Evolutionary conservation across 2,797 vertebrate species (phyloP), one percentile per base, ranked within the genome.

Genomic region (Tauraco hartlaubi): DNA sequence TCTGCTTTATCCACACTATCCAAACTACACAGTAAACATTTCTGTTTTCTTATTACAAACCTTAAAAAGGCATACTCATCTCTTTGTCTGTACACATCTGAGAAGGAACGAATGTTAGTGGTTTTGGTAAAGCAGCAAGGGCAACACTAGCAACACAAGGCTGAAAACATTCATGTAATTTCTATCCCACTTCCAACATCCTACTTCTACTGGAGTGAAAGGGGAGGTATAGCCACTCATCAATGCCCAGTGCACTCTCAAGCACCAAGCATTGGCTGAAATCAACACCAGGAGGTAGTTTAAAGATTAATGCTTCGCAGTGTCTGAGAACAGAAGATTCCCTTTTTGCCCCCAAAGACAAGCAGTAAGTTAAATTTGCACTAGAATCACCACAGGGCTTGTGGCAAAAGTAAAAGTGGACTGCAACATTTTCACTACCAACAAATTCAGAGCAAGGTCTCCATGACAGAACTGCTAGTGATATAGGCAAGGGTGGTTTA

Each of bases 251-350:
- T 11, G 11, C 31, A n/a, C 9, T 44, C 49, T 39, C 29, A 59
- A 78, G 44, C 21, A 48, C 15, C 23, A 35, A 0, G 0, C 17
- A 3, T 37, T 37, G 88, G 35, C 39, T 63, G 48, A 88, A 33
- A 16, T 39, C 21, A 64, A 5, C 22, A 31, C 7, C 33, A 46
- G 9, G 7, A 77, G 16, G 26, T 28, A 51, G 9, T 26, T 35
- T 66, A 29, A 78, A 35, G 35, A 51, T 46, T 16, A 52, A 29
- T 19, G 31, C 21, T 69, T 22, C 19, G 19, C 56, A 52, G 58
- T 4, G 9, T 14, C 41, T 31, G 43, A 39, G 28, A 74, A 75
- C 2, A 67, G 6, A 89, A 15, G 10, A 18, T 33, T 75, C 15
- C 15, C 9, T 29, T 3, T 31, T 75, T 68, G 23, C 16, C 23